Conservation (phyloP, 2,113 vertebrate genomes). For the Oryzias woworae region DNA sequence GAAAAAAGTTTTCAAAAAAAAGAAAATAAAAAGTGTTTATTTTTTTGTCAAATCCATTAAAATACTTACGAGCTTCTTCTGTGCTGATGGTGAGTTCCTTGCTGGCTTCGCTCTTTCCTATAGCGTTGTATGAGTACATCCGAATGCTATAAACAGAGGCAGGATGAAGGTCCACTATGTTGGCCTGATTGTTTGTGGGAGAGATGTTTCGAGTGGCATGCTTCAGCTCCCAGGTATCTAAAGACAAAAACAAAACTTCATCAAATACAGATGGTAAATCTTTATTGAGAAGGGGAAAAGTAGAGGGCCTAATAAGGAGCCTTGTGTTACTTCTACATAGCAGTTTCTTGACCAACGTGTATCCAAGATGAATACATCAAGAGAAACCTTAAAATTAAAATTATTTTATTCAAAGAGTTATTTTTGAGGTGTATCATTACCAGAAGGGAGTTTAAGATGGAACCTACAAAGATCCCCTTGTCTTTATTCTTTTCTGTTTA, state of each 20-base stretch:
- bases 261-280: too few species aligned
- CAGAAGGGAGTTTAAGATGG: neutral
- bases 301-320: too few species aligned
- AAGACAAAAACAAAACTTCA: neutral
- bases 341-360: too few species aligned
- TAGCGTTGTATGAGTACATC: slow-evolving; percentile 97
- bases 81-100: slow-evolving; percentile 98
- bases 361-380: too few species aligned
- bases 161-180: slow-evolving; percentile 95
- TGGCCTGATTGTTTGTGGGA: slow-evolving; percentile 96
- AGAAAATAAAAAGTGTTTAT: neutral
- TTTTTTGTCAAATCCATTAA: neutral
- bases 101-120: slow-evolving; percentile 95
- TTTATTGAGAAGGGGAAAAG: too few species aligned
- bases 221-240: slow-evolving; percentile 96
- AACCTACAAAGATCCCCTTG: neutral
- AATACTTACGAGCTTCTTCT: slow-evolving; percentile 91
- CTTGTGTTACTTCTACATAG: too few species aligned
- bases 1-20: slow-evolving; percentile 1
- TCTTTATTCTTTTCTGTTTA: too few species aligned
- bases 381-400: too few species aligned
- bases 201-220: slow-evolving; percentile 97
- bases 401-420: too few species aligned
- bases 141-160: slow-evolving; percentile 97
- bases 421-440: too few species aligned